Base-by-base conservation (phyloP, 2,797 vertebrate species). In the Centroberyx gerrardi region DNA sequence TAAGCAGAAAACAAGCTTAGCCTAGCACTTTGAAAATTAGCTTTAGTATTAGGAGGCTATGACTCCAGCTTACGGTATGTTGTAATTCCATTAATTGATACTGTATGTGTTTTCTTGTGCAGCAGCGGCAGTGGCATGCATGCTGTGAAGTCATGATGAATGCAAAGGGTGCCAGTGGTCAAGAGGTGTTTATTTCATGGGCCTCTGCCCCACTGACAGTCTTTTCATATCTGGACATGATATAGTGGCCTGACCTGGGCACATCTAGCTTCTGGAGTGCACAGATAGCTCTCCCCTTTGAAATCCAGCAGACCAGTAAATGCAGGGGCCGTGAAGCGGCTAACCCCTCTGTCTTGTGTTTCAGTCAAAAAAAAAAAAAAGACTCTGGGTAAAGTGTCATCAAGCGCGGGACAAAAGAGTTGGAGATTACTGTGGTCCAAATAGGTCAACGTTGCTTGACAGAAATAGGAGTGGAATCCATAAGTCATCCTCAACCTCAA, bases 241-340 rank as follows among this genome's bases (percentile, higher is more conserved):
- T 88, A 85, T 89, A 90, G 74, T 85, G 82, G 44, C 69, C 67
- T 88, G 83, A 90, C 90, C 84, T 62, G 84, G 80, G 85, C 89
- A 87, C 81, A 79, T 82, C 80, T 70, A 60, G 66, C 89, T 74
- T 85, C 77, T 80, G 80, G 76, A 74, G 78, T 69, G 78, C 76
- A 86, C 76, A 91, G 85, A 91, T 85, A 88, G 84, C 87, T 82
- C 81, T 90, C 88, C 83, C 87, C 90, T 95, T 94, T 95, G 92
- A 94, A 94, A 94, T 82, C 70, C 92, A 92, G 82, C 84, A 87
- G 90, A 92, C 84, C 93, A 92, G 86, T 87, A 92, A 93, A 93
- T 86, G 82, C 91, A 92, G 85, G 68, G 87, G 85, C 87, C 55
- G 18, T 89, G 87, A 91, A 91, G 82, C 81, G 18, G 58, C 76